Evolutionary conservation across 2,888 invertebrate species (phyloP).

Genomic region (Invenusta paracnida): DNA sequence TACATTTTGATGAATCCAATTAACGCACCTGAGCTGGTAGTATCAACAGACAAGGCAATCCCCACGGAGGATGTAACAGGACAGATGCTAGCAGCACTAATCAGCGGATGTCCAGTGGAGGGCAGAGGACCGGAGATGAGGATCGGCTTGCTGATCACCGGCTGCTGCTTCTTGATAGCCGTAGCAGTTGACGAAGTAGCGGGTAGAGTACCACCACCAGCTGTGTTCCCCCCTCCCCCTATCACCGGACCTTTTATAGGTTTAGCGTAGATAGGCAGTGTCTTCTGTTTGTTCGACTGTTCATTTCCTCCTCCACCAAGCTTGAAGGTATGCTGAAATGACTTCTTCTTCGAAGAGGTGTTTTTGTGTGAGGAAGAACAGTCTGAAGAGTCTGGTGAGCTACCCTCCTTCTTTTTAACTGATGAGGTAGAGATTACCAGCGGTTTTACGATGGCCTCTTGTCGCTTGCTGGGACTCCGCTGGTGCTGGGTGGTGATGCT

Average conservation of each 20-base stretch:
- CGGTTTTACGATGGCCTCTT: not conserved
- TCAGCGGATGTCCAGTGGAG: no score
- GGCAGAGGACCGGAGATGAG: conserved; percentile 18
- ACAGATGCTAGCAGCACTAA: not conserved
- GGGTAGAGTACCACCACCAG: not conserved
- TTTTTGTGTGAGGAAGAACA: not conserved
- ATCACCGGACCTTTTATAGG: not conserved
- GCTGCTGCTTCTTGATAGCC: not conserved
- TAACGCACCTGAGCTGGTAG: not conserved
- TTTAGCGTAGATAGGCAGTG: not conserved
- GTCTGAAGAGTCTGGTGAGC: not conserved
- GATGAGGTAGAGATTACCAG: not conserved
- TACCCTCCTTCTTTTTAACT: not conserved
- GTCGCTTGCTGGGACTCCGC: not conserved
- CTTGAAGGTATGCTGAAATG: not conserved
- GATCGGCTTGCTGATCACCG: not conserved
- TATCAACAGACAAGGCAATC: not conserved
- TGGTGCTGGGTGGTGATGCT: not conserved
- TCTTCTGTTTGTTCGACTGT: not conserved
- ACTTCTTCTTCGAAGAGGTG: not conserved
- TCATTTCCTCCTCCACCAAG: not conserved
- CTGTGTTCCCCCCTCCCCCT: not conserved
- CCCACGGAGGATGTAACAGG: not conserved
- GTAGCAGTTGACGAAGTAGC: no score
- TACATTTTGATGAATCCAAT: no score